Percentiles rank a stretch among this genome's conserved stretches.
Evolutionary conservation across 2,888 invertebrate species (phyloP).

Genomic region (Thymelicus acteon): DNA sequence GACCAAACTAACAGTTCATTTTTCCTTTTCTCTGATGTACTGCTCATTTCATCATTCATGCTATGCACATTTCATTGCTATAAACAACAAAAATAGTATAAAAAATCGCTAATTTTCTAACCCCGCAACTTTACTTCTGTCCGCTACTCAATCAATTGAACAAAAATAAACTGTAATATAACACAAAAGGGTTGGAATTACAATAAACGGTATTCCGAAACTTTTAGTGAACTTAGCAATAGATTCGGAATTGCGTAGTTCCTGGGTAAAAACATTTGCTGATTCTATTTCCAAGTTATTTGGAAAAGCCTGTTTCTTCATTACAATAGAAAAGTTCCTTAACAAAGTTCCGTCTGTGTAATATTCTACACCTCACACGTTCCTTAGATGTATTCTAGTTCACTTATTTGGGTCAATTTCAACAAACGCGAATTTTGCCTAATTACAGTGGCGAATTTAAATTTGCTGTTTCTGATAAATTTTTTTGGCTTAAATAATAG

Average conservation of each 20-base stretch:
- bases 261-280: conserved; percentile 51
- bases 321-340: conserved; percentile 23
- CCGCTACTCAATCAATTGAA: conserved; percentile 42
- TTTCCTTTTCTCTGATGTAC: too few relatives aligned
- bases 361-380: conserved; percentile 8
- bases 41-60: too few relatives aligned
- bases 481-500: too few relatives aligned
- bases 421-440: too few relatives aligned
- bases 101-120: conserved; percentile 37
- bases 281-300: conserved; percentile 38
- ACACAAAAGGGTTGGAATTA: conserved; percentile 52
- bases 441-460: too few relatives aligned
- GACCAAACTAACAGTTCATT: too few relatives aligned
- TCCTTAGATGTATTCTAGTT: neutral
- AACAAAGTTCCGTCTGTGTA: conserved; percentile 8
- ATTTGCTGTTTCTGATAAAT: too few relatives aligned
- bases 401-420: too few relatives aligned
- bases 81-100: neutral
- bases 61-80: too few relatives aligned
- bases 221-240: conserved; percentile 47
- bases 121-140: conserved; percentile 44
- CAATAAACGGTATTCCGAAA: conserved; percentile 42
- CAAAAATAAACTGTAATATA: conserved; percentile 52
- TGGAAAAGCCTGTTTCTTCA: conserved; percentile 14
- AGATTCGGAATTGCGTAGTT: conserved; percentile 48